Conservation (phyloP, 2,888 invertebrate genomes). For the Phorcus lineatus region DNA sequence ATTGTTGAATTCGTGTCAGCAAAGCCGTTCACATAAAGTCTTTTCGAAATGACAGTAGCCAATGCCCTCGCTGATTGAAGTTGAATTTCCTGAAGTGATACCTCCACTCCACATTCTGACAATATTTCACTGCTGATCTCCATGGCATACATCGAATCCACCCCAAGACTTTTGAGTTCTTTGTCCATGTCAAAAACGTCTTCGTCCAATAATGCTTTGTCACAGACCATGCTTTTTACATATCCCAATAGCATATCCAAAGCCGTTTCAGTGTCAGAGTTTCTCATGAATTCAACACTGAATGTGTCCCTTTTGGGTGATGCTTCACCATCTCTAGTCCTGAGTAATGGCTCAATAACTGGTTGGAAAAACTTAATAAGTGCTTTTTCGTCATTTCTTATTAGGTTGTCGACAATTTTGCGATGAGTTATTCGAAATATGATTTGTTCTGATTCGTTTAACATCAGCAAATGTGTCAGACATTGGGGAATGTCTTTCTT, state of each 20-base stretch:
- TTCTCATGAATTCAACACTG: not conserved
- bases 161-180: no score
- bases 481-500: conserved; percentile 18
- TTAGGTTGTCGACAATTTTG: not conserved
- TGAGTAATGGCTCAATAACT: not conserved
- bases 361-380: not conserved
- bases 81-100: no score
- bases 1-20: not conserved
- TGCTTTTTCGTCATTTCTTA: not conserved
- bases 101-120: not conserved
- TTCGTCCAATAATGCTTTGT: no score
- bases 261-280: not conserved
- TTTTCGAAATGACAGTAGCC: not conserved
- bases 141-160: conserved; percentile 15
- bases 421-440: not conserved
- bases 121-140: not conserved
- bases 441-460: not conserved
- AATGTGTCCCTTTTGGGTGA: not conserved
- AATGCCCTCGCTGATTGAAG: no score
- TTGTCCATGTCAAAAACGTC: not conserved
- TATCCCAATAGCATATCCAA: not conserved
- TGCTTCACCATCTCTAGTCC: not conserved
- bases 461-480: not conserved
- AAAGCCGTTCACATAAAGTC: not conserved
- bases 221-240: not conserved